A percentile compares a stretch with the other conserved stretches of the same genome.
Evolutionary conservation across 2,797 vertebrate genomes (phyloP).

Genomic region (Novumbra hubbsi): DNA sequence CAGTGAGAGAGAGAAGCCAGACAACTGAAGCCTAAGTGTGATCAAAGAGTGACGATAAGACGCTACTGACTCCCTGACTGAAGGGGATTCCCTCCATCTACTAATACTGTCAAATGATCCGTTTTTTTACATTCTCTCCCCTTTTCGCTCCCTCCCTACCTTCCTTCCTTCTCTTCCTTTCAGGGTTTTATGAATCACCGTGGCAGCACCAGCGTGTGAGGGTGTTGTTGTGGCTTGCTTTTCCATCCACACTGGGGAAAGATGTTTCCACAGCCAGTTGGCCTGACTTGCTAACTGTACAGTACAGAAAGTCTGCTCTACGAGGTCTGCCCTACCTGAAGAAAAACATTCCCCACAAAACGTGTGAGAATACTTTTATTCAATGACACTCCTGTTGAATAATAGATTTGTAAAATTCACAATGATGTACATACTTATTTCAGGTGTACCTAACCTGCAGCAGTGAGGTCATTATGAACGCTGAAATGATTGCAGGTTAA

Average conservation of each 20-base stretch:
- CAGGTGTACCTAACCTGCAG: no score
- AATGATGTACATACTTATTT: no score
- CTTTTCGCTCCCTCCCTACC: conserved; percentile 15
- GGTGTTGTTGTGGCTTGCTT: conserved; percentile 14
- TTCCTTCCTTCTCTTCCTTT: conserved; percentile 13
- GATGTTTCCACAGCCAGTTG: conserved; percentile 31
- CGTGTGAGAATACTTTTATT: not conserved
- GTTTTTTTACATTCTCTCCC: not conserved
- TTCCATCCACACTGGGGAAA: conserved; percentile 15
- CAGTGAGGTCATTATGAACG: no score
- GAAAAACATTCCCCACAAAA: not conserved
- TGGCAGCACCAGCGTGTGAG: conserved; percentile 10
- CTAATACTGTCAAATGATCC: no score
- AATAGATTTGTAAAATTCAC: no score
- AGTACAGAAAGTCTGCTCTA: conserved; percentile 12
- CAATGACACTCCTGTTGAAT: not conserved
- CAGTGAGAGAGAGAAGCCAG: not conserved
- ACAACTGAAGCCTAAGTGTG: not conserved
- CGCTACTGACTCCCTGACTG: conserved; percentile 22
- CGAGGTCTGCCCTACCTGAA: not conserved
- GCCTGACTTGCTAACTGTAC: not conserved
- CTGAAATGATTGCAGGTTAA: no score
- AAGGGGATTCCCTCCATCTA: conserved; percentile 31
- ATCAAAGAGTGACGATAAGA: not conserved
- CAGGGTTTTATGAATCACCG: conserved; percentile 45